Conservation (phyloP, 2,888 invertebrate genomes). For the Lithophane leautieri region DNA sequence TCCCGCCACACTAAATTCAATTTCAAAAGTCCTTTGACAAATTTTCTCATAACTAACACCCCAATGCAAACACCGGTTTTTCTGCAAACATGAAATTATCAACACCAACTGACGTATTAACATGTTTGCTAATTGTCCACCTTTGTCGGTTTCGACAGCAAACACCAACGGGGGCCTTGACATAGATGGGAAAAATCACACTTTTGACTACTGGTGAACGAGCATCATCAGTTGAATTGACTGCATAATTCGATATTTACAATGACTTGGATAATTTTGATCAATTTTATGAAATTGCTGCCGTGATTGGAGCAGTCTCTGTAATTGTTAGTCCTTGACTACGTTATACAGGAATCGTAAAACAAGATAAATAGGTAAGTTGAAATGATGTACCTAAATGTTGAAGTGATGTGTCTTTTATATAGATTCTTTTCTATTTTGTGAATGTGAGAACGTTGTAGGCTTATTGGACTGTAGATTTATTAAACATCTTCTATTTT, state of each 20-base stretch:
- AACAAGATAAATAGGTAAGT: neutral
- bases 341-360: neutral
- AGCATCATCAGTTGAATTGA: slow-evolving; percentile 27
- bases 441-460: no score
- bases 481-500: no score
- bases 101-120: slow-evolving; percentile 45
- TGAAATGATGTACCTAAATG: neutral
- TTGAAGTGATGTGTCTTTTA: no score
- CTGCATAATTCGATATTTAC: slow-evolving; percentile 12
- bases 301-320: neutral
- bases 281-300: slow-evolving; percentile 12
- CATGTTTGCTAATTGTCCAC: slow-evolving; percentile 57
- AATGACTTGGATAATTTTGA: slow-evolving; percentile 17
- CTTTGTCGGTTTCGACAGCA: slow-evolving; percentile 53
- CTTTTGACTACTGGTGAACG: slow-evolving; percentile 36
- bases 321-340: neutral
- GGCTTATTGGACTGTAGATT: no score
- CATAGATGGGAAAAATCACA: slow-evolving; percentile 57
- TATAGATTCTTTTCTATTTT: no score
- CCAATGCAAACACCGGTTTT: slow-evolving; percentile 16
- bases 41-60: neutral
- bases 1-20: no score
- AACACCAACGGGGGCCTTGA: slow-evolving; percentile 54
- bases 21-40: neutral
- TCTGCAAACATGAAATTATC: slow-evolving; percentile 35